Base-by-base conservation (phyloP, 2,888 invertebrate genomes). In the Choreutis nemorana region DNA sequence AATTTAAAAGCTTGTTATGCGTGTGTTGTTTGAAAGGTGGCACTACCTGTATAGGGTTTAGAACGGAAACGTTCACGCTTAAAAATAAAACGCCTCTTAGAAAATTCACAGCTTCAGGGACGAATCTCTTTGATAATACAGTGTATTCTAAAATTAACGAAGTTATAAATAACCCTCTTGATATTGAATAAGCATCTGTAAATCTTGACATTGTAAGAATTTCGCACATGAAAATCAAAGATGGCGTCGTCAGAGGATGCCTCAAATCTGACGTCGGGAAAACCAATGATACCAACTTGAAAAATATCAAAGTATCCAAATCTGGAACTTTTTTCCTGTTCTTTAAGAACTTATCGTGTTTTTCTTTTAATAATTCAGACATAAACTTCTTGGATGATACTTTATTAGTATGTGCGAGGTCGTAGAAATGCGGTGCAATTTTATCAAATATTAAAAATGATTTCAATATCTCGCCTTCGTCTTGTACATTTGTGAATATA, bases 261-360 rank as follows among this genome's bases (percentile, higher is more conserved):
- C 87, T 81, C 56, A 89, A 93, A 67, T 97, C 97, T 0, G 96
- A 94, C 0, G 94, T 88, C 1, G 96, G 90, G 65, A 91, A 97
- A 30, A 97, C 56, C 23, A 89, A 63, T 4, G 90, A 86, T 3
- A 93, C 82, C 38, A 94, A 52, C 70, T 95, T 94, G 35, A 97
- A 86, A 51, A 92, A 87, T 39, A 94, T 70, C 21, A 96, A 58
- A 49, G 86, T 87, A 42, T 90, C 86, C 26, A 89, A 55, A 29
- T 81, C 73, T 0, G 91, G 91, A 49, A 84, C 84, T 31, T 43
- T 63, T 47, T 83, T 87, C 2, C 66, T 63, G 26, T 80, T 81
- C 28, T 81, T 82, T 36, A 81, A 79, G 49, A 81, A 92, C 9
- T 81, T 75, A 0, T 77, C 71, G 36, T 89, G 84, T 58, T 91